Percentiles rank a stretch among this genome's conserved stretches.
phyloP scores from a whole-genome alignment of 2,888 invertebrate genomes.

The Plebejus anna region DNA sequence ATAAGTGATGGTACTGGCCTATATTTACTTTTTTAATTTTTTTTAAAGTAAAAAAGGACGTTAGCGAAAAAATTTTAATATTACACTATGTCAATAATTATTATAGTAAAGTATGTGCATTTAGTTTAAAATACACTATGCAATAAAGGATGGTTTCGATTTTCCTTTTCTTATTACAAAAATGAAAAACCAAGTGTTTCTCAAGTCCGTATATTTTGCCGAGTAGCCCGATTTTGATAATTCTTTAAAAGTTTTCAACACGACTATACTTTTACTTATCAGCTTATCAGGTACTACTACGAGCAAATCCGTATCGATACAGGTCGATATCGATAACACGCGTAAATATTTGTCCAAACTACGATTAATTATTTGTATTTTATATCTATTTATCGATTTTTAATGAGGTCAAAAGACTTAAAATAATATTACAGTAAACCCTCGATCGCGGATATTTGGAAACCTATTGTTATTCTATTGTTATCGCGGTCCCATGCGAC shows the following conservation, averaged over 20 bases:
- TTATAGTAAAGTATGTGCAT: too few species aligned
- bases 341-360: slow-evolving; percentile 3
- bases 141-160: too few species aligned
- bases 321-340: slow-evolving; percentile 7
- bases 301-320: slow-evolving; percentile 5
- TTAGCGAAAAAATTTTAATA: too few species aligned
- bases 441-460: too few species aligned
- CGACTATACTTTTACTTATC: background rate
- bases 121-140: too few species aligned
- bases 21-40: background rate
- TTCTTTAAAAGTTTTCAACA: background rate
- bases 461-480: too few species aligned
- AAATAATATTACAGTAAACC: background rate
- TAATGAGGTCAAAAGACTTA: background rate
- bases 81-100: too few species aligned
- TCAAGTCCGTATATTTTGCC: too few species aligned
- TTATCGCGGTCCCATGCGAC: too few species aligned
- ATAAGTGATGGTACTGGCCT: background rate
- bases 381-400: background rate
- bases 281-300: slow-evolving; percentile 11
- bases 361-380: slow-evolving; percentile 10
- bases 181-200: too few species aligned
- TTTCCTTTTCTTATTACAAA: too few species aligned
- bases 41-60: too few species aligned
- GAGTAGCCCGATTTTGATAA: background rate